Conservation (phyloP, 2,797 vertebrate species). For the Pelochelys cantorii region DNA sequence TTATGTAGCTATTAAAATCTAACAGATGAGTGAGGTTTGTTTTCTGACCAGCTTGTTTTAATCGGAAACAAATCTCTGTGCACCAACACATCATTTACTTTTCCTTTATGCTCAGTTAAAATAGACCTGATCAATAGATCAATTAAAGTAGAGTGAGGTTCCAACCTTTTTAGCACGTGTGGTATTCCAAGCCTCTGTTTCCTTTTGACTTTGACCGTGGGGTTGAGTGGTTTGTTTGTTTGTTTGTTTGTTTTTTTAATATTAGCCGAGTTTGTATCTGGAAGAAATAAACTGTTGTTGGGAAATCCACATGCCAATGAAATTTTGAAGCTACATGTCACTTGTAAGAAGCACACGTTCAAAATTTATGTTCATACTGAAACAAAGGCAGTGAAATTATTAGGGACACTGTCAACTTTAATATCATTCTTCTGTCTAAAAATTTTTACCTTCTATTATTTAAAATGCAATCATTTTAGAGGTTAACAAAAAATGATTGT, state of each 20-base stretch:
- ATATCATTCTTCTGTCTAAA: neutral
- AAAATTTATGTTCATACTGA: neutral
- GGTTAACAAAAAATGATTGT: neutral
- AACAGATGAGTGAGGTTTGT: neutral
- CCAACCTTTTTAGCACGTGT: neutral
- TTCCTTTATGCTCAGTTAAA: conserved; percentile 29
- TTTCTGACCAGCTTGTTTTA: conserved; percentile 2
- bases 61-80: neutral
- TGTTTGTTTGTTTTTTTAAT: neutral
- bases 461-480: neutral
- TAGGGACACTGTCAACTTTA: neutral
- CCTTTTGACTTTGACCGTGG: neutral
- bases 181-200: neutral
- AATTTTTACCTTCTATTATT: neutral
- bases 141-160: neutral
- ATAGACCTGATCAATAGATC: neutral
- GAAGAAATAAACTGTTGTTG: conserved; percentile 1
- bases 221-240: neutral
- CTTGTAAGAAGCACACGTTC: neutral
- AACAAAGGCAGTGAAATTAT: neutral
- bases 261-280: neutral
- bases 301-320: neutral
- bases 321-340: neutral
- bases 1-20: conserved; percentile 16
- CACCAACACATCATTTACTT: conserved; percentile 13